Evolutionary conservation across 2,888 invertebrate species (phyloP), one percentile per base, ranked within the genome.

Genomic region (Sepiola atlantica): DNA sequence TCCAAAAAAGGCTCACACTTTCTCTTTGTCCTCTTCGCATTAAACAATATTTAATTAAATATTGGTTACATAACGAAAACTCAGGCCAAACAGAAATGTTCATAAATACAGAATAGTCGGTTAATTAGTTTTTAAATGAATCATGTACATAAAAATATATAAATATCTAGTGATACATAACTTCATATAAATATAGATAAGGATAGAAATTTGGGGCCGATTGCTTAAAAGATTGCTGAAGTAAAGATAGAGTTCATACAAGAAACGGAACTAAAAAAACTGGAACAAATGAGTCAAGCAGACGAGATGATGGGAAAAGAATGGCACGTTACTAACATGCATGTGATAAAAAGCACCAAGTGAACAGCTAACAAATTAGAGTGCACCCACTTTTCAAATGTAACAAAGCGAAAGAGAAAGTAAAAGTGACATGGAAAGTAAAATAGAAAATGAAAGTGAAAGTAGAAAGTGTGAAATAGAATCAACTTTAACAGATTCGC

Each of bases 391-490:
- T 77, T n/a, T 16, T 77, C 4, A 18, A n/a, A n/a, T 14, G n/a
- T 16, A 77, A 32, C n/a, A n/a, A 77, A n/a, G 77, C n/a, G n/a
- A 77, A 77, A 77, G 32, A 1, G 77, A 77, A 77, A 77, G 77
- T 77, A n/a, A 77, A 77, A 77, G 77, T 77, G 14, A n/a, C 16
- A 77, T 45, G n/a, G n/a, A n/a, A n/a, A n/a, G n/a, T n/a, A n/a
- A n/a, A n/a, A n/a, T n/a, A n/a, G n/a, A n/a, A n/a, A n/a, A 77
- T 32, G 77, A n/a, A n/a, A 77, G 14, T n/a, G 77, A 32, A 77
- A 77, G 77, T 77, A 18, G 77, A 32, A 77, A n/a, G 77, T 77
- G 77, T 77, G 77, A 77, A 77, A 77, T 77, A 77, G 77, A 77
- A 77, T 77, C 77, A 77, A 77, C 77, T n/a, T 77, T 77, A 77